phyloP scores from a whole-genome alignment of 2,113 vertebrate genomes.

The western clawed frog (Xenopus tropicalis) region UCB_Xtro_10.0 CM004446.2:106986501-106987000 shows the following conservation, averaged over 20 bases:
- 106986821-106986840: background rate
- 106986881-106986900: background rate
- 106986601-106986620: no score
- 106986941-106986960: background rate
- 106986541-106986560: no score
- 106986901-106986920: background rate
- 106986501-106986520: no score
- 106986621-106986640: no score
- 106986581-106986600: no score
- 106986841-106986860: background rate
- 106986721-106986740: background rate
- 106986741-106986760: background rate
- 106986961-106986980: constrained; percentile 7
- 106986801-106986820: background rate
- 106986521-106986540: no score
- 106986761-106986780: background rate
- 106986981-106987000: background rate
- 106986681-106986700: no score
- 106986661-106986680: no score
- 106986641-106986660: no score
- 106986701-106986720: background rate
- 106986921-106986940: background rate
- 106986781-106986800: background rate
- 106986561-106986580: no score
- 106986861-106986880: background rate